Evolutionary conservation across 2,888 invertebrate genomes (phyloP).

Genomic region (Bursaphelenchus okinawaensis): DNA sequence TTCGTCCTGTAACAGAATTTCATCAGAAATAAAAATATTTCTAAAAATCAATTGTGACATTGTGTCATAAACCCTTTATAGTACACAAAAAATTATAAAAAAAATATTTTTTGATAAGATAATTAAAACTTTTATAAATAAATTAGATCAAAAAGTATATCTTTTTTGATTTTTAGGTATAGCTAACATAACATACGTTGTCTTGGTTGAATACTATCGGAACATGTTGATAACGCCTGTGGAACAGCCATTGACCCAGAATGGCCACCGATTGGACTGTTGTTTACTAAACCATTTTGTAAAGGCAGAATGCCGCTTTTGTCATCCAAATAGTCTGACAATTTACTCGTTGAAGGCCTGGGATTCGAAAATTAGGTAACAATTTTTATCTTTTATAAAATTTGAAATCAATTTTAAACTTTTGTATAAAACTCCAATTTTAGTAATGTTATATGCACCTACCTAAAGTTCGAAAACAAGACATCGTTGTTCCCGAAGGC

Average conservation of each 20-base stretch:
- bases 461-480: neutral
- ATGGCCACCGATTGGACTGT: neutral
- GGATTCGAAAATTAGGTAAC: neutral
- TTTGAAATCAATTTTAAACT: no score
- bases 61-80: no score
- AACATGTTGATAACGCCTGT: neutral
- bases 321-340: constrained; percentile 4
- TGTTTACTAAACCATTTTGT: constrained; percentile 9
- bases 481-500: neutral
- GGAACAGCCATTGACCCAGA: neutral
- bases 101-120: no score
- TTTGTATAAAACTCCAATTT: no score
- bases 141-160: no score
- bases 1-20: constrained; percentile 23
- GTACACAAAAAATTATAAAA: no score
- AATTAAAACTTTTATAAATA: no score
- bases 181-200: constrained; percentile 12
- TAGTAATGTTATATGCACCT: no score
- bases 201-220: constrained; percentile 10
- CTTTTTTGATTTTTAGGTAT: no score
- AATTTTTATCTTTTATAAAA: neutral
- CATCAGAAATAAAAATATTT: no score
- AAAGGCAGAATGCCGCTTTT: constrained; percentile 2
- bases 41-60: no score
- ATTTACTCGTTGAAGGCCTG: neutral